Evolutionary conservation across 2,113 vertebrate species (phyloP), one percentile per base, ranked within the genome.

Genomic region (Corythaixoides concolor): DNA sequence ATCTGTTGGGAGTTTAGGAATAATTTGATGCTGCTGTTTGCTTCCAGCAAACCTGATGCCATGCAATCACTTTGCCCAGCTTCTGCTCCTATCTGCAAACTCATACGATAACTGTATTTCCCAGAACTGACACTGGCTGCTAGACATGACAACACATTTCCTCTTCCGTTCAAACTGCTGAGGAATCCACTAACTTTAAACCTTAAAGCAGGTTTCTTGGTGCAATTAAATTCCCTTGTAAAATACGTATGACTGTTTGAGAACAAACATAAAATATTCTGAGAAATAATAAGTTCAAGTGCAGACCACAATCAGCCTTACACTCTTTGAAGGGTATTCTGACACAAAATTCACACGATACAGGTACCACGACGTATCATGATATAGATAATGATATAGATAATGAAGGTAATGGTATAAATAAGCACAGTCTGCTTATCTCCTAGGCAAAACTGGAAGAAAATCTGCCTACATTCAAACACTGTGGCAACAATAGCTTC

Each of bases 341-440:
- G 88, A 63, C 33, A 76, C 21, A 30, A 20, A 47, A 72, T 50
- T 83, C 49, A 52, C 24, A 56, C 0, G 0, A 64, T 11, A 69
- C 12, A 56, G 26, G 11, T 24, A 63, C 35, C 16, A 17, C 5
- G 9, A 82, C 0, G 0, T 43, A 58, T 15, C 33, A 47, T 15
- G 18, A 64, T 24, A 64, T 0, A 84, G 16, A 49, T 18, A 89
- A 72, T 24, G 82, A 59, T 1, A 72, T 1, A 21, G 5, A 85
- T 62, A 60, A 41, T 37, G 28, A 62, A 76, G 32, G 27, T 15
- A 53, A 60, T 16, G 9, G 56, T 49, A 39, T 53, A 58, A 60
- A 35, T 76, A 79, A 79, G 35, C 43, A 78, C 8, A 35, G 45
- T 41, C 24, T 69, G 24, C 32, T 82, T 28, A 67, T 62, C 12